These are phyloP conservation scores for Paradoxurus hermaphroditus DNA, from an alignment of 2,113 vertebrate genomes.

Conservation along the genomic window DNA sequence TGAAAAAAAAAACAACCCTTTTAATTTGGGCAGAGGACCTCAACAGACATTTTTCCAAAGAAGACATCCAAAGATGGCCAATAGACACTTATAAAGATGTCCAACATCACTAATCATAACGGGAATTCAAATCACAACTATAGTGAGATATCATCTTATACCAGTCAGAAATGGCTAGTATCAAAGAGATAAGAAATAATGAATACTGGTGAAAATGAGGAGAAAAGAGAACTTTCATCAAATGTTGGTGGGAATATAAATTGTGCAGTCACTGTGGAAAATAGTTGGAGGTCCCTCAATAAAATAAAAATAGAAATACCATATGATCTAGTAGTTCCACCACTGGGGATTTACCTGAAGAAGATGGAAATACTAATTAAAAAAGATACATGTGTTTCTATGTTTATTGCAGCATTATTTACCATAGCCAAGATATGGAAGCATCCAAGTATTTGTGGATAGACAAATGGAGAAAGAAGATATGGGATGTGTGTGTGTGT, in stretches of 20 bases:
- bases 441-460: neutral
- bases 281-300: neutral
- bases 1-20: neutral
- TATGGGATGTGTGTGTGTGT: neutral
- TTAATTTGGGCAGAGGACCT: neutral
- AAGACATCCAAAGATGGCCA: neutral
- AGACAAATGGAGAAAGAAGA: neutral
- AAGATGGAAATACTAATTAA: neutral
- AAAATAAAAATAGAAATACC: neutral
- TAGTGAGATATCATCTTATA: neutral
- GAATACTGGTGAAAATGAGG: neutral
- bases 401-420: neutral
- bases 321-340: neutral
- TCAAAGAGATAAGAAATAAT: neutral
- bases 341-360: neutral
- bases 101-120: neutral
- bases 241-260: neutral
- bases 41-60: neutral
- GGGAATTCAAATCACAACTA: neutral
- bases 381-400: neutral
- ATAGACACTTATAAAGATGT: neutral
- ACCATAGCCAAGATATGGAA: neutral
- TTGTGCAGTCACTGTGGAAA: neutral
- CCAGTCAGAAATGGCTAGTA: neutral
- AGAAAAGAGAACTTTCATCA: neutral